phyloP scores from a whole-genome alignment of 2,113 vertebrate species.

The Centropristis striata region DNA sequence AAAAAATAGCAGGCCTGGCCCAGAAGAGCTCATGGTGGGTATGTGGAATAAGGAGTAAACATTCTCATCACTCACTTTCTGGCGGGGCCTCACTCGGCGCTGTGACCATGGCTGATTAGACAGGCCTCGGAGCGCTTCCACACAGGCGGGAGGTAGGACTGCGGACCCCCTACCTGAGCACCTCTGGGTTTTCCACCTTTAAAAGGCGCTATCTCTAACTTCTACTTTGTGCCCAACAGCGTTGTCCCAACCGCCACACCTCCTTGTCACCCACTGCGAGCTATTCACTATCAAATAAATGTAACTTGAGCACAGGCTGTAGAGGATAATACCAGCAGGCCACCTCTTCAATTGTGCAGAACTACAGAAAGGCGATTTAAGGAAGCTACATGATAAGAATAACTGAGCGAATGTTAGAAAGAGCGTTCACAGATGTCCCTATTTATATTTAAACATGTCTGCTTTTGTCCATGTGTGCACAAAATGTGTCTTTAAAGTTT shows the following conservation, averaged over 20 bases:
- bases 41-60: constrained; percentile 72
- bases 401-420: not conserved
- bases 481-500: not conserved
- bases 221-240: constrained; percentile 48
- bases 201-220: constrained; percentile 38
- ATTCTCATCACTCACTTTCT: constrained; percentile 66
- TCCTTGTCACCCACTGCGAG: constrained; percentile 42
- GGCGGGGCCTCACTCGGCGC: not conserved
- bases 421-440: not conserved
- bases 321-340: constrained; percentile 14
- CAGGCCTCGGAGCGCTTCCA: constrained; percentile 35
- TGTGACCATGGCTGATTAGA: constrained; percentile 60
- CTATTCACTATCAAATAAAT: constrained; percentile 10
- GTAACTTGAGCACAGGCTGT: not conserved
- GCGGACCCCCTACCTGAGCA: constrained; percentile 34
- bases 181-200: constrained; percentile 50
- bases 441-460: not conserved
- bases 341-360: not conserved
- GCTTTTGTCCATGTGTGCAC: not conserved
- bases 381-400: not conserved
- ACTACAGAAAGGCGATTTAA: not conserved
- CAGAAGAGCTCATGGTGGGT: constrained; percentile 45
- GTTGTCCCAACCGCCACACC: constrained; percentile 29
- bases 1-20: constrained; percentile 63
- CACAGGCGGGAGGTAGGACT: constrained; percentile 27